phyloP scores from a whole-genome alignment of 2,888 invertebrate species.

The Ophioninae sp. region DNA sequence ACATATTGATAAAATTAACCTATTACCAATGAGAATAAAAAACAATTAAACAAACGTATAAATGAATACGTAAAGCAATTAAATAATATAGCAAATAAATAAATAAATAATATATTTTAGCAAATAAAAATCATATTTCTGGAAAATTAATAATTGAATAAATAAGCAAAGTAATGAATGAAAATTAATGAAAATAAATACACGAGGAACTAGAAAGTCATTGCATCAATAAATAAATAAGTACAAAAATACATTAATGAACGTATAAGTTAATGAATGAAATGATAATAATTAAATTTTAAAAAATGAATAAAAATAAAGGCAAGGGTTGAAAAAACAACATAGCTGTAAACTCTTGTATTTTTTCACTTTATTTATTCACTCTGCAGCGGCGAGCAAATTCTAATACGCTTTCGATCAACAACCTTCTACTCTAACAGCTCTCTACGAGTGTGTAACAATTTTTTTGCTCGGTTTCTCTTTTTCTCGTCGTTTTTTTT shows the following conservation, averaged over 20 bases:
- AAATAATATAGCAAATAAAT: not conserved
- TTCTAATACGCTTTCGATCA: slow-evolving; percentile 62
- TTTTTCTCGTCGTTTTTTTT: not conserved
- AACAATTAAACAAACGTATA: not conserved
- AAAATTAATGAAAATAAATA: too few species aligned
- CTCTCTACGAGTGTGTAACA: slow-evolving; percentile 57
- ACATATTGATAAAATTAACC: too few species aligned
- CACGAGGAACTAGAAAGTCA: too few species aligned
- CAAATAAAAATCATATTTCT: too few species aligned
- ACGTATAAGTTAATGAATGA: not conserved
- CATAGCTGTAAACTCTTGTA: slow-evolving; percentile 19
- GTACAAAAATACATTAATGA: not conserved
- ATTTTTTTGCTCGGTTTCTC: slow-evolving; percentile 26
- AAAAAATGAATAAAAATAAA: not conserved
- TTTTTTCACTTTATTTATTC: slow-evolving; percentile 60
- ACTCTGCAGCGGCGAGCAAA: slow-evolving; percentile 67
- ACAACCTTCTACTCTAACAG: slow-evolving; percentile 68
- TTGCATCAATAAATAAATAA: not conserved
- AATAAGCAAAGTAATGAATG: not conserved
- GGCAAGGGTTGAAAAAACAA: not conserved
- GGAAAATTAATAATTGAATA: not conserved
- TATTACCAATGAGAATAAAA: too few species aligned
- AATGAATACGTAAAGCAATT: too few species aligned
- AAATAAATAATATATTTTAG: not conserved
- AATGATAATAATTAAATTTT: not conserved